Evolutionary conservation across 2,888 invertebrate genomes (phyloP), one percentile per base, ranked within the genome.

Genomic region (Prosapia bicincta): DNA sequence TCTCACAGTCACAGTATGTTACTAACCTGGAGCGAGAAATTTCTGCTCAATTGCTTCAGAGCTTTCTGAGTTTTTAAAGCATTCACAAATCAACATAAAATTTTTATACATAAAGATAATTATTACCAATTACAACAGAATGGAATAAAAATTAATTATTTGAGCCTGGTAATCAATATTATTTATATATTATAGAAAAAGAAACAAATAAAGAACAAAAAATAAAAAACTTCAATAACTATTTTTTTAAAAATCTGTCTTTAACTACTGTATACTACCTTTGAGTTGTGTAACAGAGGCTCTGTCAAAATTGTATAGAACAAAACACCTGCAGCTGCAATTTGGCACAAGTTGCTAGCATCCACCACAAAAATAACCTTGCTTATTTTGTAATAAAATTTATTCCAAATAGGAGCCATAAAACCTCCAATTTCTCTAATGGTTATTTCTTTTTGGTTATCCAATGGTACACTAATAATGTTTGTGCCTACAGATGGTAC

Each of bases 301-400:
- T 95, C 91, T 0, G 93, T 90, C 25, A 95, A 83, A 66, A 94
- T 87, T 0, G 93, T 92, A 83, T 94, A 95, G 0, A 95, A 85
- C 54, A 94, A 86, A 0, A 95, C 93, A 25, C 93, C 93, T 15
- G 94, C 93, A 0, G 93, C 93, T 0, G 94, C 93, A 82, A 95
- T 94, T 85, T 94, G 94, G 81, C 95, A 95, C 65, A 95, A 86
- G 85, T 95, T 94, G 13, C 94, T 93, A 0, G 93, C 91, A 82
- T 95, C 95, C 23, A 95, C 92, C 0, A 94, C 94, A 82, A 92
- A 95, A 78, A 95, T 89, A 0, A 95, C 88, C 82, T 85, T 85
- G 38, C 81, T 80, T 70, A 84, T 83, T 78, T 90, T 89, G 66
- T 88, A 88, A 79, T 92, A 91, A 83, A 94, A 94, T 82, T 91